Evolutionary conservation across 1,140 invertebrate species (phyloP).

Genomic region (Luehdorfia chinensis): DNA sequence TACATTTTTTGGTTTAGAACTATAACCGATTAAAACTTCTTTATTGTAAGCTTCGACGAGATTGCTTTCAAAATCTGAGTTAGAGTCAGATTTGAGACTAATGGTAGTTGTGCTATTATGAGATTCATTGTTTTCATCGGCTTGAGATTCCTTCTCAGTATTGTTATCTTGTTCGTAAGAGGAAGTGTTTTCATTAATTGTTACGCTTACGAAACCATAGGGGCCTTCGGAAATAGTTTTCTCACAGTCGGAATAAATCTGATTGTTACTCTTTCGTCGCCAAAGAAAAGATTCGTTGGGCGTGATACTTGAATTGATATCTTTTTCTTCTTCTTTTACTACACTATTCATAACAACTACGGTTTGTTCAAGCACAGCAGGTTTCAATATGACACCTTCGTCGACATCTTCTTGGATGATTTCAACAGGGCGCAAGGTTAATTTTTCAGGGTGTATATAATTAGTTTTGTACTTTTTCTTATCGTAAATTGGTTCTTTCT

Average conservation of each 20-base stretch:
- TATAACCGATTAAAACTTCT: constrained; percentile 56
- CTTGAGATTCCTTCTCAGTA: constrained; percentile 32
- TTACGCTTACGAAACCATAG: constrained; percentile 52
- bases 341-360: constrained; percentile 9
- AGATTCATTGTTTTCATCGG: constrained; percentile 35
- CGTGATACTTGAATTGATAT: constrained; percentile 55
- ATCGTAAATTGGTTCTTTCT: constrained; percentile 64
- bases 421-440: constrained; percentile 64
- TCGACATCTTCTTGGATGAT: constrained; percentile 66
- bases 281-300: constrained; percentile 75
- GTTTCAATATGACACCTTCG: constrained; percentile 26
- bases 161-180: constrained; percentile 26
- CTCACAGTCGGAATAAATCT: constrained; percentile 59
- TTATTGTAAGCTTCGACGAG: constrained; percentile 72
- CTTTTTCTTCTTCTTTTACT: constrained; percentile 43
- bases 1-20: constrained; percentile 48
- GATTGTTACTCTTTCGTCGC: constrained; percentile 61
- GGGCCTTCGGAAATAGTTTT: constrained; percentile 49
- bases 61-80: constrained; percentile 64
- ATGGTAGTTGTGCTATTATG: constrained; percentile 26
- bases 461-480: constrained; percentile 66
- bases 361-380: constrained; percentile 8
- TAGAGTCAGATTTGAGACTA: constrained; percentile 38
- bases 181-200: constrained; percentile 38
- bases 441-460: constrained; percentile 63